Base-by-base conservation (phyloP, 2,797 vertebrate genomes). In the Scleropages formosus region DNA sequence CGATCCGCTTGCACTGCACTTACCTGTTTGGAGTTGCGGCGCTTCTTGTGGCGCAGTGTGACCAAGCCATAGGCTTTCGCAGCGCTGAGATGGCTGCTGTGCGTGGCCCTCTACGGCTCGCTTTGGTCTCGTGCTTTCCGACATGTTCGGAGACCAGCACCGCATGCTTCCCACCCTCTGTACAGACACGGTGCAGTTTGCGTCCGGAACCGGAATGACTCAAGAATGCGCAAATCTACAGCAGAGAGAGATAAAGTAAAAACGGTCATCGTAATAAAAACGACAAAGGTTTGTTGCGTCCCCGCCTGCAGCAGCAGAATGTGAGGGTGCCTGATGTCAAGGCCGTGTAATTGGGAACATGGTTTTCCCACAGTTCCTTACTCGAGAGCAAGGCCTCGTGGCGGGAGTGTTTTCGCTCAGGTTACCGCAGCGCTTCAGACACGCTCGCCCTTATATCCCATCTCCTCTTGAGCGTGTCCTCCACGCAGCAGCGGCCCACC, bases 1-100 rank as follows among this genome's bases (percentile, higher is more conserved):
- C 87, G 89, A 91, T 92, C 89, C 87, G 83, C 81, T 80, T 44
- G 74, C 27, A 77, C 22, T 4, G 60, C 65, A 22, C 22, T 58
- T 46, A 49, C 49, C 27, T 56, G n/a, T 69, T 44, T 24, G 27
- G 69, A 72, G 9, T 70, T 58, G n/a, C 11, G 27, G 31, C 2
- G n/a, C 12, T 69, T 24, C 4, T 22, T 22, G n/a, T 15, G 4
- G 12, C 73, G 56, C n/a, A 20, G 59, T 15, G 53, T 4, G 46
- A n/a, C 11, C 39, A 12, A 0, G 51, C 16, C n/a, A 22, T 51
- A 39, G 6, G 31, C 31, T 70, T 64, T 53, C 70, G 47, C 70
- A 51, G 24, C 13, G 24, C 26, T 46, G 47, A 69, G 46, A 69
- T 2, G 31, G 31, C n/a, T n/a, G 31, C 31, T 39, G 31, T 31